phyloP scores from a whole-genome alignment of 2,113 vertebrate species.

The Haplochromis burtoni region DNA sequence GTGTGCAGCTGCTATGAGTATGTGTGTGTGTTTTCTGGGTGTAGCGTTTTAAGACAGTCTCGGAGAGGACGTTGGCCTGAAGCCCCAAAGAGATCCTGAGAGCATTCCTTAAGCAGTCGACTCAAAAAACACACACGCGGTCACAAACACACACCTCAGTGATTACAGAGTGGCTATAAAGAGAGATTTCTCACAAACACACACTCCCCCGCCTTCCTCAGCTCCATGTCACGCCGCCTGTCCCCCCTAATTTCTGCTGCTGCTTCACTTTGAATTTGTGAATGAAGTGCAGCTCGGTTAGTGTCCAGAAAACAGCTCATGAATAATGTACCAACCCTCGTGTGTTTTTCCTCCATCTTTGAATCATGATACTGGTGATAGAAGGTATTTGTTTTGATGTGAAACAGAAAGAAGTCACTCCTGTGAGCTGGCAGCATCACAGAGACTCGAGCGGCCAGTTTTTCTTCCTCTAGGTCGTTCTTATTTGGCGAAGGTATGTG shows the following conservation, averaged over 20 bases:
- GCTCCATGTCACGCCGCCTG: background rate
- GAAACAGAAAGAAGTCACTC: background rate
- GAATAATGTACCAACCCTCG: constrained; percentile 51
- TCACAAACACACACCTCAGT: background rate
- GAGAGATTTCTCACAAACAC: constrained; percentile 8
- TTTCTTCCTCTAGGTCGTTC: background rate
- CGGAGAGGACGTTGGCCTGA: background rate
- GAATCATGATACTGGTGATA: background rate
- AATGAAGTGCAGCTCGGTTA: constrained; percentile 40
- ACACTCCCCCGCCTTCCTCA: background rate
- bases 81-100: constrained; percentile 6
- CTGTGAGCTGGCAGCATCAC: background rate
- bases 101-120: background rate
- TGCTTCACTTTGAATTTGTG: constrained; percentile 55
- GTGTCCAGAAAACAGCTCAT: constrained; percentile 33
- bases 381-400: constrained; percentile 14
- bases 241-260: constrained; percentile 29
- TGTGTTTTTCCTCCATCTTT: background rate
- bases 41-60: constrained; percentile 43
- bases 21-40: constrained; percentile 1
- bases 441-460: background rate
- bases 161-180: background rate
- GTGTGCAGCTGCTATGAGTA: background rate
- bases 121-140: background rate
- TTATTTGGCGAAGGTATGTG: background rate